Evolutionary conservation across 2,113 vertebrate species (phyloP).

Genomic region (Osmerus eperlanus): DNA sequence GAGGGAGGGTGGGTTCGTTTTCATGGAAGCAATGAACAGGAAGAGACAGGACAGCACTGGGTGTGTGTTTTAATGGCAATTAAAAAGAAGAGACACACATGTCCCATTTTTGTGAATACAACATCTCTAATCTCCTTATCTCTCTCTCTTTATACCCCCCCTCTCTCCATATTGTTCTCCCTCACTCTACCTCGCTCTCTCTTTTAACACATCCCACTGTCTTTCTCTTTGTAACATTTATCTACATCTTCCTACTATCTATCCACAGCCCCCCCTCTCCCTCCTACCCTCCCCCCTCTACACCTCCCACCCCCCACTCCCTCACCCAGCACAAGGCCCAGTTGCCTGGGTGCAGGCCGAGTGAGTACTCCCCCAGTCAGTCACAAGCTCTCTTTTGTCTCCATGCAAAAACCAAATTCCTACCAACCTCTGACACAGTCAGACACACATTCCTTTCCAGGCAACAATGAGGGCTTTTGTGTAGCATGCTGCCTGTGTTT

Average conservation of each 20-base stretch:
- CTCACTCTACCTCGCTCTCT: conserved; percentile 31
- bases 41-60: neutral
- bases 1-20: neutral
- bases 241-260: neutral
- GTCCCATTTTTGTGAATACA: conserved; percentile 24
- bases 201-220: conserved; percentile 34
- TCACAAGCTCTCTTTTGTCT: conserved; percentile 68
- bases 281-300: neutral
- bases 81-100: conserved; percentile 32
- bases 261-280: neutral
- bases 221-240: neutral
- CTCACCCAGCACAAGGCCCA: conserved; percentile 7
- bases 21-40: neutral
- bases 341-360: conserved; percentile 24
- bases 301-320: neutral
- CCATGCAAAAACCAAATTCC: conserved; percentile 66
- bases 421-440: conserved; percentile 52
- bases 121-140: neutral
- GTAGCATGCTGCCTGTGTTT: conserved; percentile 53
- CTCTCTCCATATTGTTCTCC: neutral
- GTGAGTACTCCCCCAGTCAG: conserved; percentile 34
- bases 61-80: conserved; percentile 6
- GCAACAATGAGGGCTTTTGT: conserved; percentile 71
- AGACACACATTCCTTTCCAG: conserved; percentile 60
- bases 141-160: neutral